Evolutionary conservation across 1,140 invertebrate species (phyloP).

Genomic region (Chironomus striatipennis): DNA sequence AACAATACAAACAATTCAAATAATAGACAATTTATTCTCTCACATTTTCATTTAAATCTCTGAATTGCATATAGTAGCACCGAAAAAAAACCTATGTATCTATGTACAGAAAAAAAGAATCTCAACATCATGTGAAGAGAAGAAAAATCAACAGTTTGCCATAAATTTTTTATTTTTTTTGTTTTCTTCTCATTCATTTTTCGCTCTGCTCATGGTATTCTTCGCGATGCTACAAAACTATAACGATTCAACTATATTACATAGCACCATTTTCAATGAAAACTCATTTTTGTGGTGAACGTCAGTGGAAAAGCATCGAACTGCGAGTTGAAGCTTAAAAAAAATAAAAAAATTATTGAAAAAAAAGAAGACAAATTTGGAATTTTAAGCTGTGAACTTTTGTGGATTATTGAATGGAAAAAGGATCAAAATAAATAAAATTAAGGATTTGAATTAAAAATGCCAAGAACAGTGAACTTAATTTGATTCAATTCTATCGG

Average conservation of each 20-base stretch:
- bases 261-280: background rate
- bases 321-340: background rate
- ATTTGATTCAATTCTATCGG: background rate
- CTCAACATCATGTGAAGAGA: background rate
- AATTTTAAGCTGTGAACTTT: too few species aligned
- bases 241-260: conserved; percentile 16
- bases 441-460: background rate
- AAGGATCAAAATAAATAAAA: too few species aligned
- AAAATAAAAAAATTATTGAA: background rate
- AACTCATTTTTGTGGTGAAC: background rate
- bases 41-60: too few species aligned
- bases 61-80: too few species aligned
- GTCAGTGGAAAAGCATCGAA: background rate
- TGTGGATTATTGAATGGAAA: too few species aligned
- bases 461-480: background rate
- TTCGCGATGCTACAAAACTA: conserved; percentile 21
- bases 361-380: too few species aligned
- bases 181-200: conserved; percentile 21
- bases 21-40: too few species aligned
- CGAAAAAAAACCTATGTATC: too few species aligned
- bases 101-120: background rate
- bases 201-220: conserved; percentile 11
- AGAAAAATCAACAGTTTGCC: conserved; percentile 5
- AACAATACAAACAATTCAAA: too few species aligned
- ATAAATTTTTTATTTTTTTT: too few species aligned